Conservation (phyloP, 2,888 invertebrate genomes). For the Campoplex capitator region DNA sequence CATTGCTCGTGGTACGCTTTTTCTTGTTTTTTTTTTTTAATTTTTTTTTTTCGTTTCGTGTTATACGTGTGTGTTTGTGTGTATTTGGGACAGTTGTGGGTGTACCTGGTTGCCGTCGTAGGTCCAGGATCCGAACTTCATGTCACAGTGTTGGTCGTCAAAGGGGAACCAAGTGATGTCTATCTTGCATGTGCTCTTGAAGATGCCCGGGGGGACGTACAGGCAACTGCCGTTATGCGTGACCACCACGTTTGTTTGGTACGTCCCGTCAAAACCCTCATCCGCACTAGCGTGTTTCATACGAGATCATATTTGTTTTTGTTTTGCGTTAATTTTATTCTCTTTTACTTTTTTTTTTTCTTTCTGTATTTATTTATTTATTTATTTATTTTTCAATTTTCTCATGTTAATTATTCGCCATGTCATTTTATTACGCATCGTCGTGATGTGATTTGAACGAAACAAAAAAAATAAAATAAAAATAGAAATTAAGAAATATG, state of each 20-base stretch:
- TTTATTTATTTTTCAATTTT: slow-evolving; percentile 46
- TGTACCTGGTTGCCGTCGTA: slow-evolving; percentile 98
- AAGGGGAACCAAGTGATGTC: slow-evolving; percentile 99
- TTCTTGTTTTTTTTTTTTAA: too few species aligned
- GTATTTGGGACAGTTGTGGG: slow-evolving; percentile 78
- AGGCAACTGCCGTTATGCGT: slow-evolving; percentile 99
- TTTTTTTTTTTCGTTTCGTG: slow-evolving; percentile 76
- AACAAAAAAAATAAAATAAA: too few species aligned
- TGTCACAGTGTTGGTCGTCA: slow-evolving; percentile 99
- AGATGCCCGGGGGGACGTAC: slow-evolving; percentile 99
- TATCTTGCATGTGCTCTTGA: slow-evolving; percentile 99
- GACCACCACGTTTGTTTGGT: slow-evolving; percentile 99
- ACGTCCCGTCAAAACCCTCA: slow-evolving; percentile 99
- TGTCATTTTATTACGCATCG: slow-evolving; percentile 58
- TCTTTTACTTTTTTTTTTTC: slow-evolving; percentile 62
- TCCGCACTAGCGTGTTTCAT: slow-evolving; percentile 92
- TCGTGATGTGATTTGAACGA: slow-evolving; percentile 20
- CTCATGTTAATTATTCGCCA: slow-evolving; percentile 56
- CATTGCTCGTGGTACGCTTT: slow-evolving; percentile 23
- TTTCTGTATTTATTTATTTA: slow-evolving; percentile 39
- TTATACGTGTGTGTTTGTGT: slow-evolving; percentile 70
- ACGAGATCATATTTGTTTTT: slow-evolving; percentile 74
- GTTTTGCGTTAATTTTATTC: slow-evolving; percentile 66
- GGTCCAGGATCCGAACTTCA: slow-evolving; percentile 99
- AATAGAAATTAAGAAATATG: slow-evolving; percentile 38